These are phyloP conservation scores for Hydrozoanthus gracilis DNA, from an alignment of 92 coral and sea anemone genomes.

Conservation along the genomic window DNA sequence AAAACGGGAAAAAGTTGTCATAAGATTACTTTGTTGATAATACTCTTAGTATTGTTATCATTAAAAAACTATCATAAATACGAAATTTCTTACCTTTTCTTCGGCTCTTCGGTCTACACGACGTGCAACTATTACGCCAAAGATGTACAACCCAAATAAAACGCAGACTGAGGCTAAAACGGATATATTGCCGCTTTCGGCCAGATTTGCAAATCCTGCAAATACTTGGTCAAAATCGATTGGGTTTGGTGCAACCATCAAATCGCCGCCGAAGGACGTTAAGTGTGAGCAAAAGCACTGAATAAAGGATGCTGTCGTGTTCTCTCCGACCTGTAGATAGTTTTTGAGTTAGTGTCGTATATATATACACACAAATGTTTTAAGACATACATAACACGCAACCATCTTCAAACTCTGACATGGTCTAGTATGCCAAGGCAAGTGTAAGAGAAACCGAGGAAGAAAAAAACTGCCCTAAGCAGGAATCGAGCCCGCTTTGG, in stretches of 20 bases:
- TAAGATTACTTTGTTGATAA: no score
- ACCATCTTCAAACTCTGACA: no score
- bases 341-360: background rate
- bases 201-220: constrained; percentile 68
- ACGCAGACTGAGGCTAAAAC: constrained; percentile 77
- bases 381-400: no score
- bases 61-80: background rate
- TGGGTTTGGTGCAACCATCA: constrained; percentile 78
- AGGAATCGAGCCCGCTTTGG: no score
- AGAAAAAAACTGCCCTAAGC: no score
- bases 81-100: constrained; percentile 54
- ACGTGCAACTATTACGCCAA: constrained; percentile 75
- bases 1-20: no score
- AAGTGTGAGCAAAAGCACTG: constrained; percentile 89
- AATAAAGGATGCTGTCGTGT: constrained; percentile 65
- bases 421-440: no score
- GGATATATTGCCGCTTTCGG: constrained; percentile 69
- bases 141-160: constrained; percentile 70
- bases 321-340: constrained; percentile 76
- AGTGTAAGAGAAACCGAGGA: no score
- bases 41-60: background rate
- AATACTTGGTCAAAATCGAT: constrained; percentile 80
- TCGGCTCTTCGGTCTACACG: constrained; percentile 74
- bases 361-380: background rate
- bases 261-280: constrained; percentile 86